phyloP scores from a whole-genome alignment of 2,888 invertebrate genomes.

The Hirtodrosophila alboralis region DNA sequence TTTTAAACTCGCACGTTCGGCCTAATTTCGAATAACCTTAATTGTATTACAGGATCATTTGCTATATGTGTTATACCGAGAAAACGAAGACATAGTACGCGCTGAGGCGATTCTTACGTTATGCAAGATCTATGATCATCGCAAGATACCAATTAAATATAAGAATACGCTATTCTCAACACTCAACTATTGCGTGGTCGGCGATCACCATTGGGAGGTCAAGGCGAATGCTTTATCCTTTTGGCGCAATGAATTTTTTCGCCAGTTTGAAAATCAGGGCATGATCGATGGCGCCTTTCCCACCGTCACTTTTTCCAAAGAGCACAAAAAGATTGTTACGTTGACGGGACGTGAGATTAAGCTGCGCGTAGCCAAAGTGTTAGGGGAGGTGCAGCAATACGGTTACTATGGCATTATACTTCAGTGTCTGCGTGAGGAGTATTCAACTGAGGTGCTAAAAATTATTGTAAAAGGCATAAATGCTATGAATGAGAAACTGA shows the following conservation, averaged over 20 bases:
- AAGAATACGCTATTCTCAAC: constrained; percentile 86
- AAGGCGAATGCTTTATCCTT: constrained; percentile 89
- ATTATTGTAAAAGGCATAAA: constrained; percentile 86
- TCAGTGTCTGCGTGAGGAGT: constrained; percentile 88
- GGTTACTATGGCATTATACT: constrained; percentile 90
- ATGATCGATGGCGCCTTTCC: constrained; percentile 93
- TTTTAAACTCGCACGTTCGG: not conserved
- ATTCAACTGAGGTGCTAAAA: constrained; percentile 89
- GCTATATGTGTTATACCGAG: constrained; percentile 86
- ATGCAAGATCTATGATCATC: constrained; percentile 87
- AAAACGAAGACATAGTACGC: constrained; percentile 91
- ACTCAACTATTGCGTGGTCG: constrained; percentile 88
- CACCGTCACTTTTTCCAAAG: constrained; percentile 91
- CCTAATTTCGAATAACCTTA: not conserved
- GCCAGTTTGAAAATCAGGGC: constrained; percentile 89
- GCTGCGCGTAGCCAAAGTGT: constrained; percentile 86
- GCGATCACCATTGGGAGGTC: constrained; percentile 93
- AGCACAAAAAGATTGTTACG: constrained; percentile 90
- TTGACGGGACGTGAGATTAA: constrained; percentile 87
- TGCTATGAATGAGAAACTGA: constrained; percentile 84
- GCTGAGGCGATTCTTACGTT: constrained; percentile 89
- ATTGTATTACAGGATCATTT: constrained; percentile 84
- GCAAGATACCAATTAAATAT: constrained; percentile 86
- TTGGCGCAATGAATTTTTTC: constrained; percentile 89
- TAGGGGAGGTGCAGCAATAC: constrained; percentile 88